phyloP scores from a whole-genome alignment of 1,140 invertebrate species.

The Papilio polytes region DNA sequence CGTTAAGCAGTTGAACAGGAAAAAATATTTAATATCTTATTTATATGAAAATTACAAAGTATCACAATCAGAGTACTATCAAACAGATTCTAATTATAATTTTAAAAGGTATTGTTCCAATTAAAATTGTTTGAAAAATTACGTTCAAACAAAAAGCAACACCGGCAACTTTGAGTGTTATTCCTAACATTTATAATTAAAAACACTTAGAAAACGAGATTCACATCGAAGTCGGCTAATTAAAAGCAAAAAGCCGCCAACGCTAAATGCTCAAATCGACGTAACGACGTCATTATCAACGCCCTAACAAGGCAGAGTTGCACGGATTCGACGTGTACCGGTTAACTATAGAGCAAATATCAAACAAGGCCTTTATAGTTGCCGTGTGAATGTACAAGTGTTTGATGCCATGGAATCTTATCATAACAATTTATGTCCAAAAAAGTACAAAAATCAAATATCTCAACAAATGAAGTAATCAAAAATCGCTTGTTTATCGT shows the following conservation, averaged over 20 bases:
- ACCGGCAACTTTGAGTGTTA: slow-evolving; percentile 23
- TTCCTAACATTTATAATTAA: slow-evolving; percentile 39
- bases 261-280: slow-evolving; percentile 69
- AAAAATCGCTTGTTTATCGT: not conserved
- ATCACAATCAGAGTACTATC: no score
- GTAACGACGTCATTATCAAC: slow-evolving; percentile 78
- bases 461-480: not conserved
- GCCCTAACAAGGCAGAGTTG: slow-evolving; percentile 68
- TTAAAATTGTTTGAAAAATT: not conserved
- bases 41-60: no score
- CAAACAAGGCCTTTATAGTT: slow-evolving; percentile 52
- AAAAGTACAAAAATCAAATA: not conserved
- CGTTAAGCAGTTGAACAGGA: no score
- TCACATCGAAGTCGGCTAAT: slow-evolving; percentile 56
- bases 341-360: slow-evolving; percentile 64
- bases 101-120: not conserved
- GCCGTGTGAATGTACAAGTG: slow-evolving; percentile 59
- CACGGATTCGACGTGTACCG: slow-evolving; percentile 50
- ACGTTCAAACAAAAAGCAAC: slow-evolving; percentile 29
- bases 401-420: not conserved
- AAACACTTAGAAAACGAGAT: slow-evolving; percentile 43
- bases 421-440: not conserved
- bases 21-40: no score
- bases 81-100: not conserved
- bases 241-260: slow-evolving; percentile 60